Evolutionary conservation across 1,140 invertebrate genomes (phyloP), one percentile per base, ranked within the genome.

Genomic region (Episyrphus balteatus): DNA sequence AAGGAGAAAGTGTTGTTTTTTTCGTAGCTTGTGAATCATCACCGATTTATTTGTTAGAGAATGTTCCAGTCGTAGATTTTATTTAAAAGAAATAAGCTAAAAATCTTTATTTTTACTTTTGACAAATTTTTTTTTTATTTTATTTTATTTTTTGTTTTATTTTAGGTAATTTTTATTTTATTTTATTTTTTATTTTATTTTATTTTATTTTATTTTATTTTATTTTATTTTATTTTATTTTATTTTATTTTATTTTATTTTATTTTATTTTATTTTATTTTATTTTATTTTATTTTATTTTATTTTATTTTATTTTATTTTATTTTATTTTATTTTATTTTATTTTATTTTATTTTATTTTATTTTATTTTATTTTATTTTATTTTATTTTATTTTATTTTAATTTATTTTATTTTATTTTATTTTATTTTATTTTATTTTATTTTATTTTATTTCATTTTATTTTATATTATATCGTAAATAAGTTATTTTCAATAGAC

Each of bases 371-470:
- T 39, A 6, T 39, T 13, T 38, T 38, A 18, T 17, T 13, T 38
- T 6, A 38, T 46, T 46, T 33, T 36, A 36, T 44, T 46, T 30
- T 10, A 43, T 41, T 1, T 21, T n/a, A 42, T 48, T 9, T 37
- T 48, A 2, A 31, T 37, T 17, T 42, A 21, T 11, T 48, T 42
- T 40, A 41, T 30, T 48, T 34, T 32, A 6, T 13, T 33, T 48
- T 36, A n/a, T 17, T 21, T 34, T 26, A 6, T 42, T 5, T 26
- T n/a, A 21, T 41, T 47, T 3, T 30, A 26, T n/a, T 5, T 18
- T 40, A 32, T 39, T 47, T 11, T 42, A 11, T 53, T n/a, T 44
- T n/a, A 15, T n/a, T n/a, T n/a, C n/a, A n/a, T n/a, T n/a, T n/a
- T n/a, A n/a, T n/a, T n/a, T n/a, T n/a, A n/a, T n/a, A n/a, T n/a